Conservation (phyloP, 64 coral and sea anemone genomes). For the Stichodactyla mertensii region DNA sequence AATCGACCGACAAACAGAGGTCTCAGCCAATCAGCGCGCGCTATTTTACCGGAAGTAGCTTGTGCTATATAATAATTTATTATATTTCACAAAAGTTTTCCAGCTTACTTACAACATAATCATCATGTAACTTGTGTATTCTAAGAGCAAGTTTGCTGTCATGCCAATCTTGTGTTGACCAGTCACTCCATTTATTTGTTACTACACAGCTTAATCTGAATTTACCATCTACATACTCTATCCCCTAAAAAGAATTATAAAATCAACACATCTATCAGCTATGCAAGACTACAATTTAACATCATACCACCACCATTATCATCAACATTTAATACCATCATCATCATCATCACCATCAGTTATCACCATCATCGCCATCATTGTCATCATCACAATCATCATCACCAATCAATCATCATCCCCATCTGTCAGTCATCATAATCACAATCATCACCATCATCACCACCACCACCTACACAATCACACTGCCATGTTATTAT, state of each 20-base stretch:
- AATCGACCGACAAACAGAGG: too few species aligned
- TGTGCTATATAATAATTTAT: too few species aligned
- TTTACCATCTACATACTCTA: conserved; percentile 73
- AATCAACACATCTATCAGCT: not conserved
- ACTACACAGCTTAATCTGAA: conserved; percentile 78
- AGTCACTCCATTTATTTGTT: conserved; percentile 84
- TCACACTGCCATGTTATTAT: too few species aligned
- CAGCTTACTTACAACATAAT: conserved; percentile 72
- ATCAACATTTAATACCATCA: not conserved
- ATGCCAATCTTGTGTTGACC: conserved; percentile 68
- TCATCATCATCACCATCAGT: not conserved
- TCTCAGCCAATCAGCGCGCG: too few species aligned
- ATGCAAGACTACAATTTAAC: not conserved
- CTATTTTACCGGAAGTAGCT: too few species aligned
- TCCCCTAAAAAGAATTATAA: conserved; percentile 30
- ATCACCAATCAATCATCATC: not conserved
- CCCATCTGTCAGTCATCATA: too few species aligned
- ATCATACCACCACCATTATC: not conserved
- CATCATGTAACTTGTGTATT: conserved; percentile 75
- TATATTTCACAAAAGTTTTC: too few species aligned
- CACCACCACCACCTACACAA: too few species aligned
- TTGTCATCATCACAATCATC: not conserved
- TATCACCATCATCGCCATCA: not conserved
- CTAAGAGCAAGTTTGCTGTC: conserved; percentile 63
- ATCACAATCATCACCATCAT: too few species aligned